Conservation (phyloP, 1,140 invertebrate species). For the Drosophila lacertosa region DNA sequence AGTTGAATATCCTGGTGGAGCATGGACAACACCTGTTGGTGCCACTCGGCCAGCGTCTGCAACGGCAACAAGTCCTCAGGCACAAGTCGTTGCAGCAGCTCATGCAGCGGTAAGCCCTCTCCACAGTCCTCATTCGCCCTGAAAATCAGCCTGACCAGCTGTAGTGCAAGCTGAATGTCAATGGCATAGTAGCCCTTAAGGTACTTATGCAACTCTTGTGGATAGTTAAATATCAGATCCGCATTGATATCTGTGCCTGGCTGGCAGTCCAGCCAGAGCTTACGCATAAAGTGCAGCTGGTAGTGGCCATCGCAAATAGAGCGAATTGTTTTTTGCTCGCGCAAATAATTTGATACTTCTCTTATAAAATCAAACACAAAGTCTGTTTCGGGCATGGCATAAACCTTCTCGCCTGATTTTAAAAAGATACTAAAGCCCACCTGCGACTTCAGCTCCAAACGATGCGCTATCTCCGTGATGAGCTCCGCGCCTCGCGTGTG, state of each 20-base stretch:
- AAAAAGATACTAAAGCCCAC: slow-evolving; percentile 97
- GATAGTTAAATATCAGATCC: slow-evolving; percentile 97
- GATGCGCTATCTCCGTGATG: slow-evolving; percentile 91
- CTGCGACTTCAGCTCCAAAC: slow-evolving; percentile 89
- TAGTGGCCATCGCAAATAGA: slow-evolving; percentile 88
- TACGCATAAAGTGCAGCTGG: slow-evolving; percentile 98
- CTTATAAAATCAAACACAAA: slow-evolving; percentile 98
- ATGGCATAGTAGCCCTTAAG: slow-evolving; percentile 94
- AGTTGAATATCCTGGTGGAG: slow-evolving; percentile 86
- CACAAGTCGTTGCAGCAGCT: slow-evolving; percentile 90
- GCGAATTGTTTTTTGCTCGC: slow-evolving; percentile 90
- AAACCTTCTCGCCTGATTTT: slow-evolving; percentile 94
- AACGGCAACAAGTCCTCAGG: slow-evolving; percentile 91
- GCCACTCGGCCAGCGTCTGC: slow-evolving; percentile 92
- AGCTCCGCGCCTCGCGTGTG: slow-evolving; percentile 94
- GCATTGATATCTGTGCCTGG: slow-evolving; percentile 95
- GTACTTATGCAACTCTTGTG: slow-evolving; percentile 97
- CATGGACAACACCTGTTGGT: slow-evolving; percentile 87
- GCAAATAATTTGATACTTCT: slow-evolving; percentile 94
- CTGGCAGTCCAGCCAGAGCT: slow-evolving; percentile 94
- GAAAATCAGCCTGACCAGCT: slow-evolving; percentile 92
- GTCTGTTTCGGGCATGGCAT: slow-evolving; percentile 95
- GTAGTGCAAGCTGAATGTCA: slow-evolving; percentile 90
- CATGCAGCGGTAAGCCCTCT: slow-evolving; percentile 88
- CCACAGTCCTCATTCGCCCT: slow-evolving; percentile 85